Base-by-base conservation (phyloP, 2,797 vertebrate genomes). In the Salarias fasciatus region DNA sequence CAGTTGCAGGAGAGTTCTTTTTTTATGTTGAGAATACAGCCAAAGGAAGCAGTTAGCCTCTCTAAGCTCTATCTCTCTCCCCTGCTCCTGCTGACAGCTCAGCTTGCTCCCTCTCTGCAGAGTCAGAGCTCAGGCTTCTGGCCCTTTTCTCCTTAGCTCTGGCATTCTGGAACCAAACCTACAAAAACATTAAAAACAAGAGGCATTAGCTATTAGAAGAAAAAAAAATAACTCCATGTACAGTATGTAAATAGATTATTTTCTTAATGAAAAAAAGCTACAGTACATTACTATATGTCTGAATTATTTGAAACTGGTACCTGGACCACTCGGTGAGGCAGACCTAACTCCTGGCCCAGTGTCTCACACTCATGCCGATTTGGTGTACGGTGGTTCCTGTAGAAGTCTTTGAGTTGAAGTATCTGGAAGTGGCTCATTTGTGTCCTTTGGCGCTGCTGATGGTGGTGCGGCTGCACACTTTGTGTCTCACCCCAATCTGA, bases 121-220 rank as follows among this genome's bases (percentile, higher is more conserved):
- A 85, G 63, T 92, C 90, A 52, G 87, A 89, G 61, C 85, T 87
- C 58, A 91, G 72, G 70, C 88, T 88, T 58, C 87, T 97, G 68
- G 97, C 93, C 88, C 99, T 98, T 87, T 99, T 99, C 83, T 98
- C 98, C 91, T 99, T 99, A 9, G 98, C 98, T 86, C 98, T 92
- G 78, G 98, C 97, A 84, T 99, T 99, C 91, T 99, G 98, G 92
- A 99, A 99, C 98, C 98, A 99, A 88, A 99, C 98, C 90, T 92
- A 59, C 41, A 72, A 63, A 71, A 46, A 18, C 0, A 59, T 59
- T 60, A 3, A 14, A 30, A 68, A 48, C 8, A 52, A 60, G 35
- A 36, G 50, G 47, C 59, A 51, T 76, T 11, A 54, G 31, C 8
- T 11, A 41, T 47, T 38, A n/a, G 42, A 38, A 38, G n/a, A n/a